phyloP scores from a whole-genome alignment of 2,888 invertebrate species.

The Erebia epiphron region DNA sequence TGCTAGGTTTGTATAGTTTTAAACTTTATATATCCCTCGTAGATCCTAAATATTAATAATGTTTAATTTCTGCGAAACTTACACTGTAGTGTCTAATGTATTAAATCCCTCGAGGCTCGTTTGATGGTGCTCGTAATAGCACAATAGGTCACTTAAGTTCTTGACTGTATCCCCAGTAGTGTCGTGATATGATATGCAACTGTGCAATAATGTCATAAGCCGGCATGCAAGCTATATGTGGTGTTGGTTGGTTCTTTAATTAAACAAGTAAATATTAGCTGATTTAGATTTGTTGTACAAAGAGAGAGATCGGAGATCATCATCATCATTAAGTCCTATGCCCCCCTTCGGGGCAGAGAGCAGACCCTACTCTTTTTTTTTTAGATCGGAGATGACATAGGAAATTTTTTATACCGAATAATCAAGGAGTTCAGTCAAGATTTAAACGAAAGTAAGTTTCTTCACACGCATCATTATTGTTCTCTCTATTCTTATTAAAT shows the following conservation, averaged over 20 bases:
- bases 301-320: too few species aligned
- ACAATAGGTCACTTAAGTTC: constrained; percentile 15
- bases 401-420: too few species aligned
- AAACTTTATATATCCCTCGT: constrained; percentile 11
- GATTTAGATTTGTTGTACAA: too few species aligned
- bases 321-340: too few species aligned
- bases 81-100: constrained; percentile 15
- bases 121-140: constrained; percentile 11
- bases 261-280: too few species aligned
- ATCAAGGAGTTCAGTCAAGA: too few species aligned
- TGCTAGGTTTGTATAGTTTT: constrained; percentile 40
- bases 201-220: constrained; percentile 13
- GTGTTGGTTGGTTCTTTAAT: neutral
- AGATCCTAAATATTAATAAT: constrained; percentile 19
- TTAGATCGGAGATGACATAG: too few species aligned
- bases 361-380: too few species aligned
- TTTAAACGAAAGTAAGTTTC: too few species aligned
- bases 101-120: constrained; percentile 15
- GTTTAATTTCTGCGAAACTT: constrained; percentile 17
- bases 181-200: constrained; percentile 18
- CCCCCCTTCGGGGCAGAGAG: too few species aligned
- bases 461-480: too few species aligned
- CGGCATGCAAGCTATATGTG: neutral
- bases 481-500: too few species aligned
- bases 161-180: constrained; percentile 12